phyloP scores from a whole-genome alignment of 2,797 vertebrate genomes.

The Cyprinella venusta region DNA sequence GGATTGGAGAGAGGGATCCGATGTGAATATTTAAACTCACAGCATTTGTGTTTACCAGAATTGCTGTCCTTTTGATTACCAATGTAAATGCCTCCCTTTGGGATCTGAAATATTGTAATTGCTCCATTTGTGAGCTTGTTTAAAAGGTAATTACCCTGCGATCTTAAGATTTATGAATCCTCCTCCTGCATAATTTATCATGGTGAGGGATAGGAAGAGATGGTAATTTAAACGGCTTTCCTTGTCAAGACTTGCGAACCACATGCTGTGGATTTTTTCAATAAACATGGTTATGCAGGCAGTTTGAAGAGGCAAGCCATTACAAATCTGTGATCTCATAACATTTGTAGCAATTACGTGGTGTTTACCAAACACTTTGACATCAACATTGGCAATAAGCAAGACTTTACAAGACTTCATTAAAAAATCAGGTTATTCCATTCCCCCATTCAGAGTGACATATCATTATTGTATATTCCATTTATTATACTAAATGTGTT shows the following conservation, averaged over 20 bases:
- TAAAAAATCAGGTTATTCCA: too few species aligned
- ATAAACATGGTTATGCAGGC: neutral
- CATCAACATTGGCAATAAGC: neutral
- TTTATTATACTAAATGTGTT: too few species aligned
- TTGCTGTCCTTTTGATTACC: slow-evolving; percentile 19
- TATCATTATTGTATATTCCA: too few species aligned
- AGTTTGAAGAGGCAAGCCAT: slow-evolving; percentile 20
- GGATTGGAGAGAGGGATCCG: slow-evolving; percentile 14
- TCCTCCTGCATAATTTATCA: slow-evolving; percentile 24
- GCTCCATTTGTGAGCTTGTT: slow-evolving; percentile 29
- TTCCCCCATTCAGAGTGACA: too few species aligned
- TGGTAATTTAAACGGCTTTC: slow-evolving; percentile 22
- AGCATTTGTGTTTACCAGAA: slow-evolving; percentile 20
- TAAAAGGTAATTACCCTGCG: slow-evolving; percentile 12
- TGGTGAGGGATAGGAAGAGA: neutral
- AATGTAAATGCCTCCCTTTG: slow-evolving; percentile 16
- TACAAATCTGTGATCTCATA: slow-evolving; percentile 22
- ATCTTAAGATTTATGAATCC: slow-evolving; percentile 35
- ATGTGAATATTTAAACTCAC: slow-evolving; percentile 24
- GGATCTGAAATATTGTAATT: slow-evolving; percentile 25
- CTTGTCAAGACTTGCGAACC: slow-evolving; percentile 41
- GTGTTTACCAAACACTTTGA: slow-evolving; percentile 16
- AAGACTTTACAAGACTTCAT: too few species aligned
- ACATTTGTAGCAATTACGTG: neutral
- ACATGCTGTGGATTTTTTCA: slow-evolving; percentile 29